Percentiles rank a stretch among this genome's conserved stretches.
Evolutionary conservation across 2,113 vertebrate genomes (phyloP).

Genomic region (Ailuropoda melanoleuca): DNA sequence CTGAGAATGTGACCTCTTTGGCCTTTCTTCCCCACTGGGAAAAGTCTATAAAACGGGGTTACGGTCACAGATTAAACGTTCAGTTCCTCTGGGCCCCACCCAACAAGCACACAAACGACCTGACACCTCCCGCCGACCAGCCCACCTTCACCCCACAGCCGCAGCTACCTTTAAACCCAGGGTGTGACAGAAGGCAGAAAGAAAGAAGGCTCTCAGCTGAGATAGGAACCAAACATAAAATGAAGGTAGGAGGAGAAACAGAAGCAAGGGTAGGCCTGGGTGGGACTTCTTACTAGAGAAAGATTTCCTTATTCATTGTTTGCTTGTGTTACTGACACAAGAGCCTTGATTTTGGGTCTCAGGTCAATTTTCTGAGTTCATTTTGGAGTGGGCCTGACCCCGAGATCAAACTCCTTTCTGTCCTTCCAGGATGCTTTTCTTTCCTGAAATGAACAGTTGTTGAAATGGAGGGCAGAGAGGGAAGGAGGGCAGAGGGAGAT

Average conservation of each 20-base stretch:
- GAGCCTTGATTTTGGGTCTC: background rate
- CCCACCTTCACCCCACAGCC: background rate
- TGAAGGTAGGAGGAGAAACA: background rate
- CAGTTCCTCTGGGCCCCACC: background rate
- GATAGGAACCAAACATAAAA: background rate
- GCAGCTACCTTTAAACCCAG: background rate
- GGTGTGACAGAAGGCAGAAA: background rate
- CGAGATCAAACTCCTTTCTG: background rate
- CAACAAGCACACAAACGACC: background rate
- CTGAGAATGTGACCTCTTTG: background rate
- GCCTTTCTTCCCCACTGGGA: background rate
- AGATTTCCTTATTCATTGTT: background rate
- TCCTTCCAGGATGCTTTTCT: background rate
- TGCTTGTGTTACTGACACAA: background rate
- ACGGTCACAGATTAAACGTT: background rate
- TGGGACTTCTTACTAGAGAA: background rate
- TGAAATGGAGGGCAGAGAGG: background rate
- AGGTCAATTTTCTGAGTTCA: background rate
- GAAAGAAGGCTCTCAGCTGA: background rate
- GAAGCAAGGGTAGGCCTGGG: background rate
- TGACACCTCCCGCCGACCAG: background rate
- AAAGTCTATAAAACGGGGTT: slow-evolving; percentile 2
- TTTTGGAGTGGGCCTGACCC: background rate
- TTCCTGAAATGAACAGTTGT: slow-evolving; percentile 36
- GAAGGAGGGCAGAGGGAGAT: background rate